Evolutionary conservation across 2,888 invertebrate genomes (phyloP), one percentile per base, ranked within the genome.

Genomic region (Epirrhoe alternata): DNA sequence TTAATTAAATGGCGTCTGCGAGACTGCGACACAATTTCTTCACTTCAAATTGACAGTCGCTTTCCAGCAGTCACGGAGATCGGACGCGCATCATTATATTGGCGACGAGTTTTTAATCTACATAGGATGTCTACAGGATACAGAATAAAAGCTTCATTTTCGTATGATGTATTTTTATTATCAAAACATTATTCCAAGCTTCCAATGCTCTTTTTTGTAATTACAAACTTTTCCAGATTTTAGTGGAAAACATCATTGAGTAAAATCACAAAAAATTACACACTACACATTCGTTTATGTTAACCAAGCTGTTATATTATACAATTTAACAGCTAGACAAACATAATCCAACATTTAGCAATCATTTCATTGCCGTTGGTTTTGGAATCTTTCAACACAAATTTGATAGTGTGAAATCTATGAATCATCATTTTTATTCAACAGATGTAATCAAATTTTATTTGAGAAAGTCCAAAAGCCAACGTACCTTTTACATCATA

Each of bases 121-220:
- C 24, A 24, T 24, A 24, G 24, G 16, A 6, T 33, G 49, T 56
- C 10, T 54, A 54, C 33, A 49, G 61, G 61, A 38, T 17, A 35
- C 14, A 5, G 61, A 61, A 49, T 61, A 53, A 61, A 47, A 24
- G 16, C 45, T 45, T 54, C 12, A 33, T 49, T 58, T 58, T n/a
- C 53, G 54, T 54, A 54, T 54, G 52, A 49, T 61, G 14, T 59
- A 42, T 47, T 61, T 47, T 61, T 53, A 60, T 53, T 60, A 24
- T 6, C 51, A 51, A 51, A 50, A 5, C 12, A 42, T 5, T 42
- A 42, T 42, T 12, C 38, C 38, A 42, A 42, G 12, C 38, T 12
- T 51, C n/a, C 51, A 12, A 17, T n/a, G 12, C 24, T n/a, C 12
- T 51, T 51, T 24, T 51, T 51, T 51, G 24, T 12, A 16, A 24